These are phyloP conservation scores for Caenorhabditis sp. DNA, from an alignment of 2,888 invertebrate species.

Conservation along the genomic window DNA sequence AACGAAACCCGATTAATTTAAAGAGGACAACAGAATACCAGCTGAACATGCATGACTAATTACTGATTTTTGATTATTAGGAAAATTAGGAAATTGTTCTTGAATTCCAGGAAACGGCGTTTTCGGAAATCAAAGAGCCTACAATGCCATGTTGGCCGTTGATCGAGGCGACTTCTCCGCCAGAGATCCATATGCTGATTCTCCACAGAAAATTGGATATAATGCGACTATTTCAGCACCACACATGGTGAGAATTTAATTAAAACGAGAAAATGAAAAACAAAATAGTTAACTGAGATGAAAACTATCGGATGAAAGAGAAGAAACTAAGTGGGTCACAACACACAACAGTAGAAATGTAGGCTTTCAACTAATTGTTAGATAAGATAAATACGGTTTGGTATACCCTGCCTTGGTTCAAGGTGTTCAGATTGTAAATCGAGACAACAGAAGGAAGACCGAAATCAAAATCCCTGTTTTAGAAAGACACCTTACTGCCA, in stretches of 20 bases:
- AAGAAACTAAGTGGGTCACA: background rate
- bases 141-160: conserved; percentile 90
- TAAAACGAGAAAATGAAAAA: background rate
- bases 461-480: too few species aligned
- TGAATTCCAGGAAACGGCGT: conserved; percentile 88
- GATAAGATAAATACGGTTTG: too few species aligned
- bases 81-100: background rate
- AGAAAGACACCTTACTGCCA: too few species aligned
- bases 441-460: too few species aligned
- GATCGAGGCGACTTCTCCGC: conserved; percentile 91
- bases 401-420: too few species aligned
- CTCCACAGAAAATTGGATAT: conserved; percentile 93
- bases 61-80: conserved; percentile 1
- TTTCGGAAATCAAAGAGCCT: conserved; percentile 89
- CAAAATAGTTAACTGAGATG: background rate
- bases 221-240: conserved; percentile 97
- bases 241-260: conserved; percentile 89
- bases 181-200: conserved; percentile 90
- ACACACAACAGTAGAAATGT: background rate
- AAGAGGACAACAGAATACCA: conserved; percentile 7
- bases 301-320: background rate
- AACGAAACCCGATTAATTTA: conserved; percentile 23
- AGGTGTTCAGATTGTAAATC: too few species aligned
- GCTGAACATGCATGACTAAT: conserved; percentile 6
- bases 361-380: background rate